phyloP scores from a whole-genome alignment of 2,113 vertebrate genomes.

The Helogale parvula region DNA sequence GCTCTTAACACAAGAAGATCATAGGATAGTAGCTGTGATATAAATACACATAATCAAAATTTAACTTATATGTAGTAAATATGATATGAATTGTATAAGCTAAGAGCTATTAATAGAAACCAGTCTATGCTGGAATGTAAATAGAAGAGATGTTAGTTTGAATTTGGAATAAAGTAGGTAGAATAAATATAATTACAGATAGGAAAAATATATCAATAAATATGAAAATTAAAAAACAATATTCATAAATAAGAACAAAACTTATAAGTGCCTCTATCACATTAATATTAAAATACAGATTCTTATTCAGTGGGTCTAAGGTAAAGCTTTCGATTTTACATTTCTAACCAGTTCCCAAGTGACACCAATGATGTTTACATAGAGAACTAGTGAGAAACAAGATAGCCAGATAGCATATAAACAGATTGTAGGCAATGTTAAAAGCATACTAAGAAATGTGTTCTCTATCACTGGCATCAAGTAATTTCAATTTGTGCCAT shows the following conservation, averaged over 20 bases:
- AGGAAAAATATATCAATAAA: neutral
- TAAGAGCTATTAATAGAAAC: neutral
- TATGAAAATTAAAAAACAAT: neutral
- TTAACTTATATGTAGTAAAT: neutral
- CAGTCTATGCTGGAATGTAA: neutral
- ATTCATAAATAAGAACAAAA: neutral
- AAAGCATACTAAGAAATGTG: neutral
- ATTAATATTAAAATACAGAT: neutral
- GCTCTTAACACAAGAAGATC: neutral
- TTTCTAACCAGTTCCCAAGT: neutral
- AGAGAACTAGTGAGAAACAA: neutral
- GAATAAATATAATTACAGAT: neutral
- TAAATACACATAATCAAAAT: neutral
- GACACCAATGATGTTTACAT: neutral
- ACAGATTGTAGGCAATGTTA: neutral
- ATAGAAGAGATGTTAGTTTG: neutral
- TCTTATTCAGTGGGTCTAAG: neutral
- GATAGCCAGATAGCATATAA: neutral
- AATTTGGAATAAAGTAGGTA: neutral
- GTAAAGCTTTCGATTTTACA: neutral
- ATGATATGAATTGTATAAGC: neutral
- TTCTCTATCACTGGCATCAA: accelerated
- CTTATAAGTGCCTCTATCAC: neutral
- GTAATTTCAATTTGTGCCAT: neutral
- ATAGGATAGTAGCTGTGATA: neutral